Base-by-base conservation (phyloP, 2,888 invertebrate species). In the Dolichopus griseipennis region DNA sequence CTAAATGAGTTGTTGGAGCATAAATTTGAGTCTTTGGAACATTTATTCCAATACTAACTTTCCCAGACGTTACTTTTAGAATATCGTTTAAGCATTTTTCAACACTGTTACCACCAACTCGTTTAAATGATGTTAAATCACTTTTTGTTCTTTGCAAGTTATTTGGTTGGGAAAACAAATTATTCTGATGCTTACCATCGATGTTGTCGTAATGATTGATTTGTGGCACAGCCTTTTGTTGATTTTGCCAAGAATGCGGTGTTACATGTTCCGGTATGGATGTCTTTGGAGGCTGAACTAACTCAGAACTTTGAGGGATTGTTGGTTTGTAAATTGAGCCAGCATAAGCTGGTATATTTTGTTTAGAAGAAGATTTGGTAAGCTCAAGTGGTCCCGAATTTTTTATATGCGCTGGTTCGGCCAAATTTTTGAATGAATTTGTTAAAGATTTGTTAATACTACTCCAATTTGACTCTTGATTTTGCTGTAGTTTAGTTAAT, bases 71-170 rank as follows among this genome's bases (percentile, higher is more conserved):
- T 72, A 78, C 74, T 76, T 78, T 79, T 69, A 78, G 73, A 76
- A 79, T 78, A 72, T 80, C 81, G 72, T 78, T 79, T 27, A 79
- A 73, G 71, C 78, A 78, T 75, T 81, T 81, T 72, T 81, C 80
- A 69, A 79, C 75, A 74, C 81, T 81, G 73, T 80, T 80, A 74
- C 80, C 81, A 67, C 76, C 76, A 70, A 80, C 80, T 69, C 75
- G 74, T 71, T 78, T 77, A 64, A 74, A 72, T 70, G 75, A 70
- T 70, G 76, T 76, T 69, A 75, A 73, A 72, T 75, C 75, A 72
- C 73, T 74, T 72, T 72, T 74, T 74, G 75, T 76, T 78, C 68
- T 71, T 72, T 74, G 73, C 74, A 73, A 70, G 73, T 72, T 73
- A 74, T 75, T 70, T 73, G 69, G 67, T 70, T 70, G 33, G 2